Evolutionary conservation across 2,113 vertebrate species (phyloP).

Genomic region (Quiscalus mexicanus): DNA sequence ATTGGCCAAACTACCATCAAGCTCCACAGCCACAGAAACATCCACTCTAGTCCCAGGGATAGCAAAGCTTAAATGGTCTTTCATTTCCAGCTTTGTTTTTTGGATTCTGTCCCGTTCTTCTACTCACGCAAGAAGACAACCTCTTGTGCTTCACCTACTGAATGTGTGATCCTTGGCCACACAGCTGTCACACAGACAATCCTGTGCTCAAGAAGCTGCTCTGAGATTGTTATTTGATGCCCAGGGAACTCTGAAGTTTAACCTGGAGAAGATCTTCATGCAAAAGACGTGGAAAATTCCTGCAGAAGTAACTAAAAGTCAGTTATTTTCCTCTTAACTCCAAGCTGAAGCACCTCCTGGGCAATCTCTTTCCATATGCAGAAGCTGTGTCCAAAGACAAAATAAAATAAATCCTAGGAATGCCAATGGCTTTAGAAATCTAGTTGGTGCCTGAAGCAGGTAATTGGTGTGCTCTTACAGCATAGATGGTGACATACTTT

Average conservation of each 20-base stretch:
- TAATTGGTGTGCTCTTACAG: background rate
- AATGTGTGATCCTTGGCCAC: background rate
- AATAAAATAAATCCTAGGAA: background rate
- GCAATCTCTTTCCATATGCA: background rate
- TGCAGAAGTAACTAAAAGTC: background rate
- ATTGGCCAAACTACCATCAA: background rate
- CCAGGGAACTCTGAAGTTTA: background rate
- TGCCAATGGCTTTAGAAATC: background rate
- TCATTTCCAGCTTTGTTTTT: background rate
- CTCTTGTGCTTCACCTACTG: background rate
- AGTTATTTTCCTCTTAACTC: background rate
- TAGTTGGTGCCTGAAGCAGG: background rate
- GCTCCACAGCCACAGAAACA: background rate
- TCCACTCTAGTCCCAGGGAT: background rate
- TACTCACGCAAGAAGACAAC: background rate
- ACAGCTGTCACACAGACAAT: background rate
- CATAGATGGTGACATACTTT: background rate
- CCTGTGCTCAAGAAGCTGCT: background rate
- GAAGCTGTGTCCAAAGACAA: background rate
- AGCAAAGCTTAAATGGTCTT: background rate
- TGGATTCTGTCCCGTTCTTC: background rate
- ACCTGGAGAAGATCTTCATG: background rate
- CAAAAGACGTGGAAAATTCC: background rate
- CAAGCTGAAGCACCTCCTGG: background rate
- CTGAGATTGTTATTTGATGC: background rate